Evolutionary conservation across 2,797 vertebrate species (phyloP).

Genomic region (Lemur catta): DNA sequence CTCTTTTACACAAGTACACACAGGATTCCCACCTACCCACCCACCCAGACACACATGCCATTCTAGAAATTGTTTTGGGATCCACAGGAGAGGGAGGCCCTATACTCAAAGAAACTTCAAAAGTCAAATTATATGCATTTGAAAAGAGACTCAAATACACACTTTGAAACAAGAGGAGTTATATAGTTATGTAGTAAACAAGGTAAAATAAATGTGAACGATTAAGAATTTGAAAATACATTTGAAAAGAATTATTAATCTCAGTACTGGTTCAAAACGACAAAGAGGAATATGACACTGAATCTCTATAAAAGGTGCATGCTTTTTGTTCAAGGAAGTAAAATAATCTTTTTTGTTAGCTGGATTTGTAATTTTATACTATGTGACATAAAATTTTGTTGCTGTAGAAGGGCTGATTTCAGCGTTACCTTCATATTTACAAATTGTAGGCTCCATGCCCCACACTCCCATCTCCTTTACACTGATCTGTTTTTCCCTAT

Average conservation of each 20-base stretch:
- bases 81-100: neutral
- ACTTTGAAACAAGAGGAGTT: neutral
- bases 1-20: neutral
- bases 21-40: neutral
- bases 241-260: slow-evolving; percentile 18
- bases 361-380: neutral
- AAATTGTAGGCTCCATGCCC: neutral
- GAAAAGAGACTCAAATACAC: neutral
- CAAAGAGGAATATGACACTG: neutral
- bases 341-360: neutral
- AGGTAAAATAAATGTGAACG: neutral
- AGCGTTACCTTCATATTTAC: neutral
- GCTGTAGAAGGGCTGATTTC: neutral
- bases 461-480: neutral
- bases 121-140: neutral
- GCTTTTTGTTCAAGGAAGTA: neutral
- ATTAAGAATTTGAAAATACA: neutral
- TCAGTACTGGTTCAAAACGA: slow-evolving; percentile 3
- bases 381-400: neutral
- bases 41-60: neutral
- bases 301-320: neutral
- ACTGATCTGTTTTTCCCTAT: neutral
- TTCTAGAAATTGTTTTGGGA: neutral
- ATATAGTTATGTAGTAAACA: neutral
- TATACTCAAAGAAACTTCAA: neutral